Percentiles rank a stretch among this genome's conserved stretches.
Conservation (phyloP, 2,113 vertebrate genomes). For the Orientallactaga bullata region DNA sequence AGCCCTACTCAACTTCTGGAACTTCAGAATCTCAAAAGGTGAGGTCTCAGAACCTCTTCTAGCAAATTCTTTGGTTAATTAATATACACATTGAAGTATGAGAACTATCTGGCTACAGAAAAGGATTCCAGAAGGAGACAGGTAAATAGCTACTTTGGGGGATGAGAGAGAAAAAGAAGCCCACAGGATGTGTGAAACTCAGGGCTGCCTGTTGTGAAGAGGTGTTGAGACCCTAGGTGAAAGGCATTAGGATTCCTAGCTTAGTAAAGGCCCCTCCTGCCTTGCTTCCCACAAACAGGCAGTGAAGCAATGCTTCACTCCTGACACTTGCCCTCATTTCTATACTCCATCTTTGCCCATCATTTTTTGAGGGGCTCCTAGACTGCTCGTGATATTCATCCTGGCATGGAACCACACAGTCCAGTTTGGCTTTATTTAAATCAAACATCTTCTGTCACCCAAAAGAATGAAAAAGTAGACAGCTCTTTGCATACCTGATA, state of each 20-base stretch:
- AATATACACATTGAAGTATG: not conserved
- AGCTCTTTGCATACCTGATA: not conserved
- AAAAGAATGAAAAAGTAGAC: not conserved
- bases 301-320: not conserved
- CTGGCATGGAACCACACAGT: not conserved
- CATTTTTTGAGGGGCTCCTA: not conserved
- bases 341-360: not conserved
- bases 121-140: not conserved
- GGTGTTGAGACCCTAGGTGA: not conserved
- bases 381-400: not conserved
- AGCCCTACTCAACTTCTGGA: not conserved
- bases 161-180: not conserved
- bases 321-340: not conserved
- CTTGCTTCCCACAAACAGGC: fast-evolving
- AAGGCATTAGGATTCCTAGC: fast-evolving
- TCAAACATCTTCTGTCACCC: not conserved
- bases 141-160: fast-evolving
- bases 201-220: too few species aligned
- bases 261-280: not conserved
- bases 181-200: not conserved
- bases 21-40: not conserved
- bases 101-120: not conserved
- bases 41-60: not conserved
- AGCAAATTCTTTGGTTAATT: not conserved
- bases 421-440: not conserved